These are phyloP conservation scores for Polypterus senegalus DNA, from an alignment of 2,113 vertebrate species.

Conservation along the genomic window DNA sequence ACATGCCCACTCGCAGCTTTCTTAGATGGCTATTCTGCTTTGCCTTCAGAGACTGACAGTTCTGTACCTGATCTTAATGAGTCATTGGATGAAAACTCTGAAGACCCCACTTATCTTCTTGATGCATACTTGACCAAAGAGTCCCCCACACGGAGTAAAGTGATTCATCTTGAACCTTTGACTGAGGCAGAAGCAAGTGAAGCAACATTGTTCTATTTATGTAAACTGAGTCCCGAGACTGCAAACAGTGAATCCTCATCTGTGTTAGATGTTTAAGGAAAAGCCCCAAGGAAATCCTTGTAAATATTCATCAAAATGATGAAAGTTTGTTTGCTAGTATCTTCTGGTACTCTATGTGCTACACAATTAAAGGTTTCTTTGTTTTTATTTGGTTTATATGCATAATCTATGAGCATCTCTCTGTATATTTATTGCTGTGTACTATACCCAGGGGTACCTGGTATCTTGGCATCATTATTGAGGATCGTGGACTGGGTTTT, in stretches of 20 bases:
- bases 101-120: slow-evolving; percentile 58
- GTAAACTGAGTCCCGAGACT: slow-evolving; percentile 63
- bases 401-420: too few relatives aligned
- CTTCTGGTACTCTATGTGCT: slow-evolving; percentile 21
- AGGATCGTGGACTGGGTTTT: too few relatives aligned
- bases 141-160: slow-evolving; percentile 57
- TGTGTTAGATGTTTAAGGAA: slow-evolving; percentile 50
- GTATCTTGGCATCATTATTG: too few relatives aligned
- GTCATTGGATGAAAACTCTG: slow-evolving; percentile 34
- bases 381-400: too few relatives aligned
- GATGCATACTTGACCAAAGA: slow-evolving; percentile 44
- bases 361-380: too few relatives aligned
- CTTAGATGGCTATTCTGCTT: slow-evolving; percentile 64
- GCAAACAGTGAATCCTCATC: slow-evolving; percentile 49
- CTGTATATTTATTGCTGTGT: too few relatives aligned
- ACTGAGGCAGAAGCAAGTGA: slow-evolving; percentile 82
- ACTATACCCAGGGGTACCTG: too few relatives aligned
- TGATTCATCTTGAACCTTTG: slow-evolving; percentile 80
- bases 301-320: slow-evolving; percentile 63
- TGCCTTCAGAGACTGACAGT: slow-evolving; percentile 34
- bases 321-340: slow-evolving; percentile 54
- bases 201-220: slow-evolving; percentile 82
- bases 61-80: slow-evolving; percentile 22
- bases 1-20: slow-evolving; percentile 77
- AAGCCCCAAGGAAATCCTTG: slow-evolving; percentile 22